Base-by-base conservation (phyloP, 2,113 vertebrate genomes). In the Puntigrus tetrazona region DNA sequence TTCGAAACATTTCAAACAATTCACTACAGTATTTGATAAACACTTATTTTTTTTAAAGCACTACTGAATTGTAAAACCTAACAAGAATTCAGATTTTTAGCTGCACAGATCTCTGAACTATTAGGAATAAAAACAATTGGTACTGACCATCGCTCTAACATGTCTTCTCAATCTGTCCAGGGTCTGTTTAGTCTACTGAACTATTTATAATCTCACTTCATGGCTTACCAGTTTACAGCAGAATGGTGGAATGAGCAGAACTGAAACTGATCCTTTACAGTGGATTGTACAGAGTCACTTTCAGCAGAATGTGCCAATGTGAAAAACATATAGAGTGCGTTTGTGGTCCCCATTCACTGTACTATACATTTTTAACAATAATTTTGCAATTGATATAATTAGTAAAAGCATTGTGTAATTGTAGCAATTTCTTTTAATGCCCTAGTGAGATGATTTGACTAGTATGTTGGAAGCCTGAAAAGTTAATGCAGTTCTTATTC, bases 151-250 rank as follows among this genome's bases (percentile, higher is more conserved):
- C 75, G 69, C 29, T 59, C 16, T 82, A 81, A 67, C 29, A 67
- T 2, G 59, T 61, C n/a, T n/a, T n/a, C n/a, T n/a, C n/a, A n/a
- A n/a, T n/a, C 59, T 59, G 20, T 59, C n/a, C 59, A 61, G 59
- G 20, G 50, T 52, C 59, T 13, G 59, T 63, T 63, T 63, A 29
- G 90, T 90, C 73, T 89, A 90, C 92, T 91, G 91, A 91, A 89
- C 90, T 93, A 91, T 91, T 90, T 90, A 85, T 91, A 90, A 79
- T 87, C 83, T 86, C 87, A 89, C 63, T 87, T 91, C 86, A 85
- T 82, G 41, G 85, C 45, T 84, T 83, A 87, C 77, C 50, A 84
- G 86, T 84, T 86, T 63, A 88, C 81, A 77, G 34, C 41, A 80
- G 7, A 25, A 47, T n/a, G 45, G 20, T 22, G 43, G 41, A 65